Evolutionary conservation across 2,113 vertebrate species (phyloP), one percentile per base, ranked within the genome.

Genomic region (Heloderma charlesbogerti): DNA sequence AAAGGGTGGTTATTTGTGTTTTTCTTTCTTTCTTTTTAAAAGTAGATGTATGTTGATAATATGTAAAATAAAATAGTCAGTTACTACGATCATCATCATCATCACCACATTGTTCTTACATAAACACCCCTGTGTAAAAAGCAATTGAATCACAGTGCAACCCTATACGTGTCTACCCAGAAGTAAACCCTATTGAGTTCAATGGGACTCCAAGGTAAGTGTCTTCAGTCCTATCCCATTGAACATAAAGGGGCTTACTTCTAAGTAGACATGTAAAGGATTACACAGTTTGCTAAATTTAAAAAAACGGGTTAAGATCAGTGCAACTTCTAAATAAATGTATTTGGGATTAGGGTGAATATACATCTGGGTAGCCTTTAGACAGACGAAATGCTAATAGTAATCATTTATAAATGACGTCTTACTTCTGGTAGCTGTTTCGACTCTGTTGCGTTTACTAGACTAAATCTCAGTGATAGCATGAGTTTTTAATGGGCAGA

Each of bases 11-110:
- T 48, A 12, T 37, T 22, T 54, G 29, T 48, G 1, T 34, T 91
- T 45, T 15, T 71, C 16, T 40, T 57, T 75, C 48, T 63, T 60
- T 66, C 78, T 66, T 69, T 45, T 48, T n/a, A 45, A 29, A 31
- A 89, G 2, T 60, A 75, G 77, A 92, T 63, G 91, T 88, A 66
- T 80, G 72, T 82, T 89, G 90, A 94, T 80, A 91, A 94, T 92
- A 78, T 89, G 84, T 29, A 89, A 83, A 81, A 88, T 40, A 67
- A 86, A 88, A 16, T 25, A 20, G 9, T 0, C 16, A 37, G 60
- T 66, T 83, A 71, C 66, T 57, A 7, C 63, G 12, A 22, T 34
- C 29, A 72, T 51, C n/a, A 15, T 45, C 67, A n/a, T 51, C 48
- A 51, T 29, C 8, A 79, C 13, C 43, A 45, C 25, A 45, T 25